Evolutionary conservation across 1,140 invertebrate species (phyloP).

Genomic region (Contarinia nasturtii): DNA sequence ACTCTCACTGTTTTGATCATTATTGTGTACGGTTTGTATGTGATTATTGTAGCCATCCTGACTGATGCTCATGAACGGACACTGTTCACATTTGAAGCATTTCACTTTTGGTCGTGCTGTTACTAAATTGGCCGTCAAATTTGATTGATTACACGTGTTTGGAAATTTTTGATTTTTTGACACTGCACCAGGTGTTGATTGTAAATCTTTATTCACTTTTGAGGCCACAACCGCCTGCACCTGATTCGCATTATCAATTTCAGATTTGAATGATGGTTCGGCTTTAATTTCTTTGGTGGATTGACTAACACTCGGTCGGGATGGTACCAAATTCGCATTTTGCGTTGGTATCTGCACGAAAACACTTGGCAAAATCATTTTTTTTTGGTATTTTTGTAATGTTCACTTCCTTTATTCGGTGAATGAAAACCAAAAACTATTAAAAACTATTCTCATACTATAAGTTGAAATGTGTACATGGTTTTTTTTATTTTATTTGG

Average conservation of each 20-base stretch:
- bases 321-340: not conserved
- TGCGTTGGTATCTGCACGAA: not conserved
- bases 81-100: conserved; percentile 9
- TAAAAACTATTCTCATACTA: too few species aligned
- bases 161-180: not conserved
- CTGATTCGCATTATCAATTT: not conserved
- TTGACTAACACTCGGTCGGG: not conserved
- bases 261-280: not conserved
- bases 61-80: conserved; percentile 13
- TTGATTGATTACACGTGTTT: conserved; percentile 1
- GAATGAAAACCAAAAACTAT: too few species aligned
- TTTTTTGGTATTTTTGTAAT: too few species aligned
- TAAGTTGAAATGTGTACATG: too few species aligned
- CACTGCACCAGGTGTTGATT: not conserved
- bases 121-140: not conserved
- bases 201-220: not conserved
- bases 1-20: conserved; percentile 2
- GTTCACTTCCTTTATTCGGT: too few species aligned
- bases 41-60: conserved; percentile 8
- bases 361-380: not conserved
- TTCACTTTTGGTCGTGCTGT: conserved; percentile 1
- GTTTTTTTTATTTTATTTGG: too few species aligned
- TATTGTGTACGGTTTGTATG: conserved; percentile 6
- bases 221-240: not conserved
- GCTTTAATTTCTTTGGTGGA: not conserved